A percentile compares a stretch with the other conserved stretches of the same genome.
These are phyloP conservation scores for Acleris cristana DNA, from an alignment of 2,888 invertebrate genomes.

Conservation along the genomic window DNA sequence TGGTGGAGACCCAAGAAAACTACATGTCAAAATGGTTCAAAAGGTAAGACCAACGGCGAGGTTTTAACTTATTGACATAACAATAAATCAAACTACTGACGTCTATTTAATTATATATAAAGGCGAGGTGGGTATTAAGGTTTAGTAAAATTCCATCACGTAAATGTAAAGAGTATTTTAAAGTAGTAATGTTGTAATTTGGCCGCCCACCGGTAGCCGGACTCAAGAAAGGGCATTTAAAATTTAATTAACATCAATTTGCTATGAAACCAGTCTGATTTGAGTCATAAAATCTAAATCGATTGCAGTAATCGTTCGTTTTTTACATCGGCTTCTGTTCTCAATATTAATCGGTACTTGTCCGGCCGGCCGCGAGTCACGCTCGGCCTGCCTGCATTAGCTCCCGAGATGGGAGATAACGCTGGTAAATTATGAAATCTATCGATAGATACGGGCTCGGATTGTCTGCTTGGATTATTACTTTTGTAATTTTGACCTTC, in stretches of 20 bases:
- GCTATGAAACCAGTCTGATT: constrained; percentile 29
- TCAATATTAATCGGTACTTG: constrained; percentile 38
- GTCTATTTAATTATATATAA: too few species aligned
- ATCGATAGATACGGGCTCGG: constrained; percentile 31
- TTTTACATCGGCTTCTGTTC: constrained; percentile 34
- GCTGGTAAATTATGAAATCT: constrained; percentile 36
- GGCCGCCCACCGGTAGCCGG: constrained; percentile 2
- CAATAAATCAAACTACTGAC: too few species aligned
- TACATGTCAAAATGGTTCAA: not conserved
- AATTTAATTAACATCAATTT: constrained; percentile 33
- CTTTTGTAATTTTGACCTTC: constrained; percentile 36
- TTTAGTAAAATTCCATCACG: too few species aligned
- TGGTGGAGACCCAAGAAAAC: not conserved
- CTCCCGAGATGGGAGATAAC: constrained; percentile 35
- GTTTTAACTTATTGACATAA: too few species aligned
- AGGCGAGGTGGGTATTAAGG: too few species aligned
- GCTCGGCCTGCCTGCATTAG: constrained; percentile 33
- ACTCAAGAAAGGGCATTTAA: constrained; percentile 15
- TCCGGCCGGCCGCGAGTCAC: constrained; percentile 28
- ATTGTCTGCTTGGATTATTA: constrained; percentile 32
- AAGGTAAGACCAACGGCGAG: constrained; percentile 10
- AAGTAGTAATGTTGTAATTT: not conserved
- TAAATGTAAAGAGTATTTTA: too few species aligned
- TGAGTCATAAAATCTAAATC: constrained; percentile 36
- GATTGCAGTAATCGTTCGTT: constrained; percentile 36